A percentile compares a stretch with the other conserved stretches of the same genome.
phyloP scores from a whole-genome alignment of 2,797 vertebrate species.

The Threskiornis aethiopicus region DNA sequence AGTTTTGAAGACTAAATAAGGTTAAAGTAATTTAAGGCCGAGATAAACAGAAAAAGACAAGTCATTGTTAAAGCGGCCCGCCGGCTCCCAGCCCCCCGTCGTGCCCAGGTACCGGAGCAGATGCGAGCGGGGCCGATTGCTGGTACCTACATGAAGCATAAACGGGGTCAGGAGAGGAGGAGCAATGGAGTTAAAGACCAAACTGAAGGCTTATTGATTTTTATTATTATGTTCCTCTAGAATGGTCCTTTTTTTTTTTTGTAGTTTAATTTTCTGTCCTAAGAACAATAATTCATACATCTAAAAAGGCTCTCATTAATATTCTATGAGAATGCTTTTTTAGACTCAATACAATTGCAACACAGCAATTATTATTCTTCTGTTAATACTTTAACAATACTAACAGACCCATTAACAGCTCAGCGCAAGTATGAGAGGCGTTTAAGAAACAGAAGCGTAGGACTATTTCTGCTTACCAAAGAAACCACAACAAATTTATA shows the following conservation, averaged over 20 bases:
- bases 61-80: background rate
- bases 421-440: background rate
- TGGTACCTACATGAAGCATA: background rate
- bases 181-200: background rate
- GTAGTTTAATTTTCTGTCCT: background rate
- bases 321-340: conserved; percentile 32
- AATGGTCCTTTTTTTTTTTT: background rate
- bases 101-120: background rate
- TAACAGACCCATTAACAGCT: conserved; percentile 39
- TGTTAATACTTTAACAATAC: conserved; percentile 39
- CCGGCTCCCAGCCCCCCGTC: accelerated
- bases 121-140: background rate
- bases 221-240: background rate
- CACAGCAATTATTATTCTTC: conserved; percentile 25
- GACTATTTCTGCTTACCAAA: conserved; percentile 2
- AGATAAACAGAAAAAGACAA: background rate
- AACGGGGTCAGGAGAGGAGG: background rate
- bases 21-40: background rate
- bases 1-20: conserved; percentile 26
- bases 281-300: conserved; percentile 7
- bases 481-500: background rate
- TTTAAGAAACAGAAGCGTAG: background rate
- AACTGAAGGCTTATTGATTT: background rate
- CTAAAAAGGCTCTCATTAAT: conserved; percentile 39
- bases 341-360: background rate